Conservation (phyloP, 2,797 vertebrate species). For the Caiman crocodilus region DNA sequence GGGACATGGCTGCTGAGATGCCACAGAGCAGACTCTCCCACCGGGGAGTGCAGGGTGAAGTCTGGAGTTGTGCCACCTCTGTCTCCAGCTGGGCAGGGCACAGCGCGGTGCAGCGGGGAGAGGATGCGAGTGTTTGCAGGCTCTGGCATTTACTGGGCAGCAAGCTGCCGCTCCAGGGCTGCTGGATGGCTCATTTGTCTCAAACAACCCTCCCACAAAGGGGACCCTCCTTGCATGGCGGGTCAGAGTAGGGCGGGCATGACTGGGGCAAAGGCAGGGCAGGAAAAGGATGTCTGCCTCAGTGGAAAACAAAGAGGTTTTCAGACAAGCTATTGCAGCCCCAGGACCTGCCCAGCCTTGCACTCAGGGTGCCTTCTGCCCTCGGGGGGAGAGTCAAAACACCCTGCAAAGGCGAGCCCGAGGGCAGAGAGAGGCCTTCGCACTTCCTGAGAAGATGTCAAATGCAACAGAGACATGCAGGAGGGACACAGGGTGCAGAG, state of each 20-base stretch:
- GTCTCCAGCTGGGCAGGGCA: neutral
- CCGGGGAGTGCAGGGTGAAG: neutral
- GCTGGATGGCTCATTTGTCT: neutral
- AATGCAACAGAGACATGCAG: neutral
- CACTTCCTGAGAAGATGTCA: neutral
- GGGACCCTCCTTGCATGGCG: neutral
- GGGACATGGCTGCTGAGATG: neutral
- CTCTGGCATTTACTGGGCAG: neutral
- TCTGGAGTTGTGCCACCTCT: neutral
- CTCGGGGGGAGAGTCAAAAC: rapidly evolving
- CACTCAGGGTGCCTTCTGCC: neutral
- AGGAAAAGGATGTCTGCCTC: neutral
- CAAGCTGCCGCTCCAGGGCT: neutral
- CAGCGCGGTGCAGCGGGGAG: neutral
- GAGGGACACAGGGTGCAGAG: neutral
- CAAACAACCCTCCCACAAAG: rapidly evolving
- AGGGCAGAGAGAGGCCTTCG: neutral
- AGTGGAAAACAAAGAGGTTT: neutral
- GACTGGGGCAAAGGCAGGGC: neutral
- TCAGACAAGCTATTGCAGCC: neutral
- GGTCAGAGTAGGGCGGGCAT: neutral
- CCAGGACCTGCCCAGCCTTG: neutral
- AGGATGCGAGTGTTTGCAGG: neutral
- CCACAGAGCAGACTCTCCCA: neutral
- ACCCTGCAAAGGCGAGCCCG: rapidly evolving